phyloP scores from a whole-genome alignment of 2,797 vertebrate genomes.

The Periparus ater region DNA sequence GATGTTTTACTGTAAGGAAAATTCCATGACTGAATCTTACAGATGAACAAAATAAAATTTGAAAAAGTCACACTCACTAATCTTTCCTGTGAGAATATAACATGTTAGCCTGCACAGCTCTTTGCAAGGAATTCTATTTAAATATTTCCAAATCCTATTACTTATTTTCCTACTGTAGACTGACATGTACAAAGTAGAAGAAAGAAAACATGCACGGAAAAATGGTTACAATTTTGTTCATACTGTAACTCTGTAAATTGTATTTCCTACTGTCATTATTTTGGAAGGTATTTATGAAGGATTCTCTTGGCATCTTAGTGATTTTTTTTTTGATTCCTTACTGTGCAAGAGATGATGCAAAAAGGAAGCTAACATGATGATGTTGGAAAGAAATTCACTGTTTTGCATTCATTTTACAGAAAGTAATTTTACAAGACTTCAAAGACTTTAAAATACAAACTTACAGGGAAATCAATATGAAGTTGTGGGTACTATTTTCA shows the following conservation, averaged over 20 bases:
- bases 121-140: not conserved
- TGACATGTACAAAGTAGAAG: not conserved
- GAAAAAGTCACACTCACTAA: conserved; percentile 2
- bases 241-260: not conserved
- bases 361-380: not conserved
- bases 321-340: not conserved
- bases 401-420: not conserved
- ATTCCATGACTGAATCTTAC: conserved; percentile 2
- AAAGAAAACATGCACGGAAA: not conserved
- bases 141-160: not conserved
- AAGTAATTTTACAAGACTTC: not conserved
- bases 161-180: not conserved
- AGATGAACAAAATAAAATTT: not conserved
- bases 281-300: not conserved
- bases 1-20: conserved; percentile 20
- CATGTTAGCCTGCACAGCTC: not conserved
- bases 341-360: not conserved
- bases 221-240: not conserved
- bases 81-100: not conserved
- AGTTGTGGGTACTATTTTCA: not conserved
- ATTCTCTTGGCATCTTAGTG: not conserved
- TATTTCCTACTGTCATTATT: not conserved
- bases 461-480: not conserved
- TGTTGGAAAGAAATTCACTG: not conserved
- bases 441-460: not conserved